These are phyloP conservation scores for Melanotus villosus DNA, from an alignment of 2,888 invertebrate genomes.

Conservation along the genomic window DNA sequence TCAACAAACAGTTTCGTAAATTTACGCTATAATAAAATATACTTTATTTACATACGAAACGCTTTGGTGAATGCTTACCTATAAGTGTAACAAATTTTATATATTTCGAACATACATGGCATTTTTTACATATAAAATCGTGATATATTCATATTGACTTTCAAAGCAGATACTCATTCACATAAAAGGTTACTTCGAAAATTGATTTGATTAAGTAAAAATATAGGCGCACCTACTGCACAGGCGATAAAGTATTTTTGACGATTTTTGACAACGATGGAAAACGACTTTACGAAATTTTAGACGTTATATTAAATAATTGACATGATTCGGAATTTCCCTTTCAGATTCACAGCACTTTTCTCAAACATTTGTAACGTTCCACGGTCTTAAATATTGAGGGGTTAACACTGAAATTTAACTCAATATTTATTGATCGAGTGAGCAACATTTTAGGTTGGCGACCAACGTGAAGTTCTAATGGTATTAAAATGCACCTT, in stretches of 20 bases:
- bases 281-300: too few relatives aligned
- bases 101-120: conserved; percentile 23
- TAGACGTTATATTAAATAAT: too few relatives aligned
- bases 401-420: too few relatives aligned
- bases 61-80: conserved; percentile 25
- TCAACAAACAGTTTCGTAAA: conserved; percentile 36
- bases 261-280: too few relatives aligned
- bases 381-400: too few relatives aligned
- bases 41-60: conserved; percentile 43
- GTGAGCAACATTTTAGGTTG: too few relatives aligned
- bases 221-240: not conserved
- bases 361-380: too few relatives aligned
- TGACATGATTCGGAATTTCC: not conserved
- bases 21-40: conserved; percentile 45
- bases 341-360: too few relatives aligned
- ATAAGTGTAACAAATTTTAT: conserved; percentile 27
- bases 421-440: too few relatives aligned
- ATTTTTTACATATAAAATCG: conserved; percentile 25
- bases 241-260: too few relatives aligned
- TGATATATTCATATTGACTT: conserved; percentile 35
- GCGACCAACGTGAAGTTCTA: too few relatives aligned
- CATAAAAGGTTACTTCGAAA: not conserved
- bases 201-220: not conserved
- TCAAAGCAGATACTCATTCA: conserved; percentile 36
- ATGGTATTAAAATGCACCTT: too few relatives aligned